Conservation (phyloP, 2,888 invertebrate genomes). For the Phrixothrix hirtus region DNA sequence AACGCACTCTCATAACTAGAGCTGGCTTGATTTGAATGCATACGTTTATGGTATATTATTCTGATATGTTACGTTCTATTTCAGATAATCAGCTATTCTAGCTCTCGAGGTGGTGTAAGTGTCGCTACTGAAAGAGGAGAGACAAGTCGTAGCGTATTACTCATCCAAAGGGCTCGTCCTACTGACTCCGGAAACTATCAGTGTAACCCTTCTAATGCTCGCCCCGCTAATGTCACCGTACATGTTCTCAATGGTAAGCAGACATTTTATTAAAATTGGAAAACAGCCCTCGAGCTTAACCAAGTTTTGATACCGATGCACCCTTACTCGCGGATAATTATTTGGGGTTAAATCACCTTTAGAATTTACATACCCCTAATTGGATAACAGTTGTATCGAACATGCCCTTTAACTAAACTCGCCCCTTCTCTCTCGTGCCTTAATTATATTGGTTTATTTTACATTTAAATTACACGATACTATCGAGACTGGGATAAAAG, state of each 20-base stretch:
- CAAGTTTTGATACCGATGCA: neutral
- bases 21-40: conserved; percentile 9
- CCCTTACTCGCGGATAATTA: conserved; percentile 10
- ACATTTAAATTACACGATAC: no score
- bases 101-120: conserved; percentile 86
- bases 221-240: conserved; percentile 86
- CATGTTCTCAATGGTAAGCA: conserved; percentile 90
- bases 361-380: conserved; percentile 12
- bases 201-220: conserved; percentile 92
- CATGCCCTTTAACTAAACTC: no score
- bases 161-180: conserved; percentile 85
- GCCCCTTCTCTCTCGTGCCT: no score
- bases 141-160: conserved; percentile 85
- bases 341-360: conserved; percentile 4
- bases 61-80: conserved; percentile 37
- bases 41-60: conserved; percentile 2
- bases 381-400: conserved; percentile 8
- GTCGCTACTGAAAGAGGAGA: conserved; percentile 90
- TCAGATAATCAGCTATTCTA: conserved; percentile 94
- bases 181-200: conserved; percentile 90
- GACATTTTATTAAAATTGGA: conserved; percentile 9
- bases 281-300: neutral
- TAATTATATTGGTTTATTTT: no score
- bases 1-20: neutral
- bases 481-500: no score